Evolutionary conservation across 1,140 invertebrate genomes (phyloP).

Genomic region (Agrypnia vestita): DNA sequence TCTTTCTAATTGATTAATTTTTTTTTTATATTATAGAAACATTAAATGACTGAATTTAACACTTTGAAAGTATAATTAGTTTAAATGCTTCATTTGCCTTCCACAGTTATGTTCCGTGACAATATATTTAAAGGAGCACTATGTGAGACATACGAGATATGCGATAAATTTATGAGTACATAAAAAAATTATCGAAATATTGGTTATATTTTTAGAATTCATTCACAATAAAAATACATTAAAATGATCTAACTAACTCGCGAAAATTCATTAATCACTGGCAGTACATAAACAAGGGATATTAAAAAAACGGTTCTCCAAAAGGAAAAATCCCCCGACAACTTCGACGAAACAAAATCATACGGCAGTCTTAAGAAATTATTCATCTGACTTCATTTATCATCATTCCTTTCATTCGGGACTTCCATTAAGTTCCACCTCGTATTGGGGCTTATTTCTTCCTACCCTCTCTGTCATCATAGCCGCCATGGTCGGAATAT

Average conservation of each 20-base stretch:
- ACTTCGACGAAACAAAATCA: constrained; percentile 50
- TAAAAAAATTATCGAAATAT: too few species aligned
- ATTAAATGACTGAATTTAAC: too few species aligned
- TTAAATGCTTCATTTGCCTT: too few species aligned
- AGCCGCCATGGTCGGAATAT: constrained; percentile 54
- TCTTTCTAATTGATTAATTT: too few species aligned
- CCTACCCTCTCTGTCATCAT: constrained; percentile 35
- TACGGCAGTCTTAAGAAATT: constrained; percentile 57
- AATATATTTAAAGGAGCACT: too few species aligned
- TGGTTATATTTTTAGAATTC: neutral
- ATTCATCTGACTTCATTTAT: constrained; percentile 54
- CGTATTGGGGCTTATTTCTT: constrained; percentile 22
- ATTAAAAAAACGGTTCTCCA: neutral
- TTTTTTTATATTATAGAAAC: too few species aligned
- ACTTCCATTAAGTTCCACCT: constrained; percentile 40
- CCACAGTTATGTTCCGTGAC: too few species aligned
- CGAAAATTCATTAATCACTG: neutral
- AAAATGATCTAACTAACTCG: neutral
- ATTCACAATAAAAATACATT: neutral
- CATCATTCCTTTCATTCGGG: constrained; percentile 53
- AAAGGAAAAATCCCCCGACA: constrained; percentile 7
- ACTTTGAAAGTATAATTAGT: too few species aligned
- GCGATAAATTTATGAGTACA: too few species aligned
- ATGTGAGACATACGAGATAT: too few species aligned
- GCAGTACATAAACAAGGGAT: neutral